Evolutionary conservation across 1,140 invertebrate genomes (phyloP), one percentile per base, ranked within the genome.

Genomic region (Calycopis cecrops): DNA sequence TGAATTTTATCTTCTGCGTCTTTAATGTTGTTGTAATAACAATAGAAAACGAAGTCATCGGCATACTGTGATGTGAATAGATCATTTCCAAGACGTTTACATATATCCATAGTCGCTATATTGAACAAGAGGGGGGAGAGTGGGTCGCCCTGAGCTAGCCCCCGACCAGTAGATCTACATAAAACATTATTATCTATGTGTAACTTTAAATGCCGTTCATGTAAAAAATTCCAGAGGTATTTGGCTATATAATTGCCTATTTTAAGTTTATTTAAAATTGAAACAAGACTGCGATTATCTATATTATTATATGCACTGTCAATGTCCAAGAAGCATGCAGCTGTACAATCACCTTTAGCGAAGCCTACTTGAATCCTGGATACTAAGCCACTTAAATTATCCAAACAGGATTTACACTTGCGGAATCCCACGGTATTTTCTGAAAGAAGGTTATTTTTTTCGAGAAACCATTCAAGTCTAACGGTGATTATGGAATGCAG

Each of bases 271-370:
- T 66, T 52, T 35, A 66, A 16, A 14, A 18, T 51, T 4, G 9
- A 11, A 16, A 67, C 12, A 17, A 67, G 17, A 35, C 9, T 4
- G 1, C 9, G 11, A 9, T 63, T 50, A 42, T 60, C 37, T 7
- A 68, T 47, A 54, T 68, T 62, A 56, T 65, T 65, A 38, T 68
- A 68, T 0, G 66, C 66, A 48, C 48, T 59, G 9, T 62, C 10
- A 21, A 68, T 60, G 50, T 68, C 66, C 11, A 68, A 16, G 35
- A 68, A 68, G 12, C 55, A 62, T 10, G 50, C 54, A 8, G 56
- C 11, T 21, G 66, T 65, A 9, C 10, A 0, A 9, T 40, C 7
- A 16, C 62, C 55, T 16, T 60, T 52, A 18, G 55, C 38, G 42
- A 65, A 57, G 12, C 63, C 63, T 35, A 53, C 35, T 50, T 60